Base-by-base conservation (phyloP, 2,113 vertebrate genomes). In the Neolamprologus fasciatus region DNA sequence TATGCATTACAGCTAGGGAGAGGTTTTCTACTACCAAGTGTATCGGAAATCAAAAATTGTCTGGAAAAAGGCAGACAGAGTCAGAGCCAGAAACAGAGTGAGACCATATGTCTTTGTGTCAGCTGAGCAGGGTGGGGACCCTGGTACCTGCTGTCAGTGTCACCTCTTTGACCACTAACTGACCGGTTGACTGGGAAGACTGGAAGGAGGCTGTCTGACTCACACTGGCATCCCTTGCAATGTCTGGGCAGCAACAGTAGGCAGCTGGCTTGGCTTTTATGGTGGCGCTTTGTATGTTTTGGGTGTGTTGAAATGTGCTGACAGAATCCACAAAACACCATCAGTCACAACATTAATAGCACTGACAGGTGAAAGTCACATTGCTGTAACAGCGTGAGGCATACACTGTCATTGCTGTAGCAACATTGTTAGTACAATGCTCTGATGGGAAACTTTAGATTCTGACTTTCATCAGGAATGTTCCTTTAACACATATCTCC, bases 61-160 rank as follows among this genome's bases (percentile, higher is more conserved):
- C 28, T 0, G 5, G 19, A 80, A 86, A 88, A 83, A 26, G 26
- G 47, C n/a, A 26, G 73, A 3, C 11, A 51, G 63, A 82, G 28
- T 31, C 42, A 19, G 78, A 92, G 89, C 82, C 85, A 90, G 85
- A 57, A 84, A 89, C 82, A 91, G 83, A 88, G 89, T 26, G 91
- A 81, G 63, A 90, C 90, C 94, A 94, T 94, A 90, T 93, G 93
- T 93, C 81, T 83, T 51, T 80, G 80, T 87, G 90, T 91, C 90
- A 88, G 87, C 21, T 83, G 76, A 73, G 55, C 81, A 51, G 71
- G 58, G 68, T 45, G 81, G 86, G 50, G 84, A 81, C 10, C 23
- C 78, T 73, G 84, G 53, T 89, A 85, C 92, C 93, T 90, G 89
- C 94, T 91, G 92, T 61, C 89, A 86, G 73, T 86, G 86, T 92